These are phyloP conservation scores for Dinoponera quadriceps DNA, from an alignment of 1,140 invertebrate genomes.

Conservation along the genomic window DNA sequence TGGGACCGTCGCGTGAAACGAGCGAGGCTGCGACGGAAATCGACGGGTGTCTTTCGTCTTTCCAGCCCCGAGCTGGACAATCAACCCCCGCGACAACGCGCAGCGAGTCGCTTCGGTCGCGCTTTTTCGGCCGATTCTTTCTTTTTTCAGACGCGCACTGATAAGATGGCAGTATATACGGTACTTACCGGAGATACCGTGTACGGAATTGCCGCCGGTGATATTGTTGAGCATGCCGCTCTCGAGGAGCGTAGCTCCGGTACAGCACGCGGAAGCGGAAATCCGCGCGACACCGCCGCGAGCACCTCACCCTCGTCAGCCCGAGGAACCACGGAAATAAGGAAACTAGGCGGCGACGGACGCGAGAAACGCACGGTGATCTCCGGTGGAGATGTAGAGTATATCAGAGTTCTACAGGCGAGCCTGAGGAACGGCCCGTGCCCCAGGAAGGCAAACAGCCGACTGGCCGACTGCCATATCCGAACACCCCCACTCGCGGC, in stretches of 20 bases:
- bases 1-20: background rate
- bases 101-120: background rate
- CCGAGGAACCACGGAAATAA: constrained; percentile 22
- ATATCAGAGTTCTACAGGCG: constrained; percentile 44
- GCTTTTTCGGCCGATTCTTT: background rate
- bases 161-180: background rate
- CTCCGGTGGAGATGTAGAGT: constrained; percentile 39
- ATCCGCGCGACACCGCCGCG: constrained; percentile 69
- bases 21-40: background rate
- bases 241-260: constrained; percentile 82
- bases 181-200: constrained; percentile 84
- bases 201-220: constrained; percentile 84
- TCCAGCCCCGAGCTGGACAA: background rate
- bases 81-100: background rate
- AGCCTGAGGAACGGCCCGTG: constrained; percentile 78
- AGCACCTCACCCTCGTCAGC: constrained; percentile 60
- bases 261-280: constrained; percentile 69
- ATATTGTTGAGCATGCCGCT: constrained; percentile 85
- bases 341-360: constrained; percentile 9
- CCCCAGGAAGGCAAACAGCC: constrained; percentile 83
- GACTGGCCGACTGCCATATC: constrained; percentile 85
- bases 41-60: background rate
- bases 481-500: constrained; percentile 78
- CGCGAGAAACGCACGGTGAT: constrained; percentile 35
- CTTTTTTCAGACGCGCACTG: background rate